Conservation (phyloP, 1,140 invertebrate species). For the Chymomyza costata region DNA sequence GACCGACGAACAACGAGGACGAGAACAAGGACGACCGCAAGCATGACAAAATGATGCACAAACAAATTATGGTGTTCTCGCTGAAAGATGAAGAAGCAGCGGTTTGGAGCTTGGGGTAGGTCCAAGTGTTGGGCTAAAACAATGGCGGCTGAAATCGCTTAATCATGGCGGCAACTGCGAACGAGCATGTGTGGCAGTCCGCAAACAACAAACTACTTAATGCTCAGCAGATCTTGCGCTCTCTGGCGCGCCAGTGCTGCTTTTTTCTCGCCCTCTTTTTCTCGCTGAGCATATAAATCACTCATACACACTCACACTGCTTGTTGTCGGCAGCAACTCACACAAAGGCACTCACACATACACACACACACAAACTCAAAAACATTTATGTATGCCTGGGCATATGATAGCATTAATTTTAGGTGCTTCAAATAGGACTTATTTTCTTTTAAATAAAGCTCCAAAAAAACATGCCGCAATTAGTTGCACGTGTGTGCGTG, state of each 20-base stretch:
- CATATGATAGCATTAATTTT: no score
- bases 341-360: no score
- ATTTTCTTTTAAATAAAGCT: conserved; percentile 28
- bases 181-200: conserved; percentile 52
- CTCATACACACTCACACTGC: conserved; percentile 45
- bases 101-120: conserved; percentile 11
- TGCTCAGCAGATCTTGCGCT: neutral
- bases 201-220: no score
- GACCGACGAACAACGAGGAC: neutral
- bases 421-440: no score
- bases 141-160: conserved; percentile 70
- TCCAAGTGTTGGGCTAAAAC: conserved; percentile 48
- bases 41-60: conserved; percentile 68
- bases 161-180: conserved; percentile 62
- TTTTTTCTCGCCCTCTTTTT: conserved; percentile 13
- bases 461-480: conserved; percentile 45
- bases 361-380: no score
- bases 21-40: conserved; percentile 30
- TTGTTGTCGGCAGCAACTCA: no score
- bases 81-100: neutral
- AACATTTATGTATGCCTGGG: no score
- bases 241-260: neutral
- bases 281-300: conserved; percentile 59
- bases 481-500: conserved; percentile 53
- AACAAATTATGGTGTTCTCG: conserved; percentile 45